Percentiles rank a stretch among this genome's conserved stretches.
Conservation (phyloP, 2,888 invertebrate genomes). For the Stratiomys singularior region DNA sequence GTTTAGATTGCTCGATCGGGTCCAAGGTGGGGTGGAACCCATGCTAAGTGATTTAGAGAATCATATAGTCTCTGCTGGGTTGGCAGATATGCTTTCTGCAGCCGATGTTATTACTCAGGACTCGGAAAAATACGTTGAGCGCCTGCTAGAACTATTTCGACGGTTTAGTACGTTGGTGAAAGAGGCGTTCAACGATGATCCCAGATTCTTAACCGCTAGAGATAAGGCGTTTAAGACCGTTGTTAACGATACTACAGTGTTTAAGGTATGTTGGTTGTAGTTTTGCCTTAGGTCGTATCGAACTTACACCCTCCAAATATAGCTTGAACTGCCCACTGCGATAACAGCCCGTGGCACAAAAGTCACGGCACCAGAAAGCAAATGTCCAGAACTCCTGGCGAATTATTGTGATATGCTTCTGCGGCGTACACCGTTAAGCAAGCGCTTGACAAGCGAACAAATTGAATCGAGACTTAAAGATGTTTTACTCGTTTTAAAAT, state of each 20-base stretch:
- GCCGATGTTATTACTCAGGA: slow-evolving; percentile 96
- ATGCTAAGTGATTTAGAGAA: slow-evolving; percentile 92
- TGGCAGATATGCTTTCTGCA: slow-evolving; percentile 96
- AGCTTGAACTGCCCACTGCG: slow-evolving; percentile 72
- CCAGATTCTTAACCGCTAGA: slow-evolving; percentile 94
- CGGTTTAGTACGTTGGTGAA: slow-evolving; percentile 91
- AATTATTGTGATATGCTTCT: slow-evolving; percentile 99
- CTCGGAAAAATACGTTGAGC: slow-evolving; percentile 98
- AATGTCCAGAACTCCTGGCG: slow-evolving; percentile 97
- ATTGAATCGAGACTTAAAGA: slow-evolving; percentile 93
- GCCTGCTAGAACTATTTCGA: slow-evolving; percentile 90
- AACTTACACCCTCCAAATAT: too few relatives aligned
- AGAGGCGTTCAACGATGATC: slow-evolving; percentile 97
- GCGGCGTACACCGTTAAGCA: slow-evolving; percentile 94
- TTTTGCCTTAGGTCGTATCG: not conserved
- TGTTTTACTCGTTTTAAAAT: slow-evolving; percentile 96
- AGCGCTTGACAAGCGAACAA: slow-evolving; percentile 95
- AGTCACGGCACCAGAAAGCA: slow-evolving; percentile 88
- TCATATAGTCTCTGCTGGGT: slow-evolving; percentile 92
- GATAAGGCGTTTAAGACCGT: slow-evolving; percentile 98
- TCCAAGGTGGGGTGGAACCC: slow-evolving; percentile 91
- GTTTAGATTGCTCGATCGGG: slow-evolving; percentile 77
- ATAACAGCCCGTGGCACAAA: slow-evolving; percentile 73
- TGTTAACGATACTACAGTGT: slow-evolving; percentile 97
- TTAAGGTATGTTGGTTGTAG: slow-evolving; percentile 66